A percentile compares a stretch with the other conserved stretches of the same genome.
These are phyloP conservation scores for Pseudomyrmex cubaensis DNA, from an alignment of 1,140 invertebrate genomes.

Conservation along the genomic window DNA sequence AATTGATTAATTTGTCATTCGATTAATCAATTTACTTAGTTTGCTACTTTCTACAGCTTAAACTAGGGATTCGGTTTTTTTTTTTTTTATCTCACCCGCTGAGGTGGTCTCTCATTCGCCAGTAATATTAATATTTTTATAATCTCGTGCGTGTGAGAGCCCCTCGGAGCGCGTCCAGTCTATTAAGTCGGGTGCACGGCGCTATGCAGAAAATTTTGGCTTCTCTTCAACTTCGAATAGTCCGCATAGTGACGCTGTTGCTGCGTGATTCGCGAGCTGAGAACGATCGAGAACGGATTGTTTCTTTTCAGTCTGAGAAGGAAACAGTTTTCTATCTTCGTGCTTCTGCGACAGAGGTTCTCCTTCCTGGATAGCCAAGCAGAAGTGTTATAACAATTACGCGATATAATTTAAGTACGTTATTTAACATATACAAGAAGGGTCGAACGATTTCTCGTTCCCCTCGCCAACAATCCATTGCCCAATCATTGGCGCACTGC, in stretches of 20 bases:
- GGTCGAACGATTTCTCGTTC: neutral
- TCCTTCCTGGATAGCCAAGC: neutral
- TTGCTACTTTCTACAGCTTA: constrained; percentile 82
- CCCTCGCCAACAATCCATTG: constrained; percentile 45
- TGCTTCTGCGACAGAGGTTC: neutral
- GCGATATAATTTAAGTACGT: constrained; percentile 54
- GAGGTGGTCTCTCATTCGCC: constrained; percentile 79
- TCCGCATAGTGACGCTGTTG: constrained; percentile 40
- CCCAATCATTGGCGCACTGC: constrained; percentile 50
- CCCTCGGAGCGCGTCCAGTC: constrained; percentile 84
- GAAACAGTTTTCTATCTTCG: neutral
- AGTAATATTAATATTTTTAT: constrained; percentile 50
- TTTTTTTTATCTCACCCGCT: constrained; percentile 82
- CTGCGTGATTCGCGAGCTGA: constrained; percentile 34
- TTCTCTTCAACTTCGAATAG: constrained; percentile 76
- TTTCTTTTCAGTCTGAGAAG: neutral
- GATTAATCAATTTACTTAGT: constrained; percentile 74
- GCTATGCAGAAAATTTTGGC: constrained; percentile 81
- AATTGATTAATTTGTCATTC: constrained; percentile 77
- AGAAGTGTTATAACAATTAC: neutral
- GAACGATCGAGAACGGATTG: constrained; percentile 14
- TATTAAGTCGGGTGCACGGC: constrained; percentile 77
- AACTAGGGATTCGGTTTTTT: constrained; percentile 80
- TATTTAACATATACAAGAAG: neutral
- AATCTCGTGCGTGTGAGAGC: constrained; percentile 72